phyloP scores from a whole-genome alignment of 2,888 invertebrate genomes.

The Corbicula japonica region DNA sequence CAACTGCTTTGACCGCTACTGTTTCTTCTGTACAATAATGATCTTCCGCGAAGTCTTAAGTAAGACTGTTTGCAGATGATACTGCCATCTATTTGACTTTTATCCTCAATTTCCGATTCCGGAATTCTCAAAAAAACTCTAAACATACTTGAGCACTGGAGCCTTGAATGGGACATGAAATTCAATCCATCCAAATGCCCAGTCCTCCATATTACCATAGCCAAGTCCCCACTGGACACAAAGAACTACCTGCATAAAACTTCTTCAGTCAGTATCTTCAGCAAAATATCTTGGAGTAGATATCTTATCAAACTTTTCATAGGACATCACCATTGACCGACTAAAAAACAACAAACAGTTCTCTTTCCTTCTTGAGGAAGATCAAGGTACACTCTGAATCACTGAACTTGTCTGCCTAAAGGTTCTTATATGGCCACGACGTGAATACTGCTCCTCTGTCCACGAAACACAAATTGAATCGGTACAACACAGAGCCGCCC shows the following conservation, averaged over 20 bases:
- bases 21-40: too few species aligned
- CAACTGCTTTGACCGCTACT: too few species aligned
- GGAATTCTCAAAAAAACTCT: conserved; percentile 1
- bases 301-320: not conserved
- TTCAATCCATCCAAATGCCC: conserved; percentile 9
- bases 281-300: not conserved
- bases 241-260: not conserved
- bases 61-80: too few species aligned
- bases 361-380: conserved; percentile 11
- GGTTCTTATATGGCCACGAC: too few species aligned
- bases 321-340: not conserved
- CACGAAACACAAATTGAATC: too few species aligned
- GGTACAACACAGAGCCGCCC: too few species aligned
- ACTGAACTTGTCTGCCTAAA: too few species aligned
- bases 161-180: conserved; percentile 8
- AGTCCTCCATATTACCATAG: not conserved
- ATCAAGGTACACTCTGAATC: conserved; percentile 14
- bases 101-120: too few species aligned
- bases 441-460: too few species aligned
- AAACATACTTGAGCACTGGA: conserved; percentile 7
- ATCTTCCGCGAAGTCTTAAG: too few species aligned
- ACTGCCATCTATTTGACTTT: too few species aligned
- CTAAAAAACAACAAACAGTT: not conserved
- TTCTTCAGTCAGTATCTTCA: not conserved
- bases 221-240: not conserved